Base-by-base conservation (phyloP, 2,113 vertebrate genomes). In the Macroglossus sobrinus region DNA sequence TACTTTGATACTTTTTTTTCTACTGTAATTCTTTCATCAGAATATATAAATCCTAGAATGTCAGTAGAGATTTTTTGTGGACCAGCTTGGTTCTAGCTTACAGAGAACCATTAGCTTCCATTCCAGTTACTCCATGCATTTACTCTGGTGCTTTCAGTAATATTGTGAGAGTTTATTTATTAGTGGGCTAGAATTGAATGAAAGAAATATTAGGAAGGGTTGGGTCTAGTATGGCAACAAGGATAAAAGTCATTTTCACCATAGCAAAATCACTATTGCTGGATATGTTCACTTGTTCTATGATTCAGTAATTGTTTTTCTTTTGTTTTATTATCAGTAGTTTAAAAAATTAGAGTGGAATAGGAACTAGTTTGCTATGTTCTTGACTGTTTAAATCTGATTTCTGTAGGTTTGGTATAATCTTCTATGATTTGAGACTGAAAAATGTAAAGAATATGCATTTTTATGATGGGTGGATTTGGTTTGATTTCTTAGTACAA, bases 401-500 rank as follows among this genome's bases (percentile, higher is more conserved):
- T 43, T 91, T 18, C 64, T 81, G 3, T 84, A 64, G 21, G 7
- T 89, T 97, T 93, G 8, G 4, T 87, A 40, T 57, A 68, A 38
- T 91, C 79, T 82, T 87, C 40, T 79, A 12, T 85, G 24, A 66
- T 55, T 64, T 82, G 33, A 86, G 80, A 53, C 50, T 93, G 55
- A 57, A 96, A 93, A 93, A 26, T 79, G 38, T 86, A 43, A 88
- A 80, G 33, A 87, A 57, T 90, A 68, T 90, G 15, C 24, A 75
- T 95, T 85, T 87, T 69, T 63, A 75, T 82, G 21, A 50, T 33
- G 15, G 0, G 5, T 88, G 33, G 8, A 11, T 9, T 92, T 96
- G 26, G 40, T 93, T 89, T 91, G n/a, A 68, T 81, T 94, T 97
- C 24, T 79, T 85, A 81, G 71, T 68, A 81, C n/a, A 72, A 82